Base-by-base conservation (phyloP, 2,113 vertebrate species). In the Chlamydotis undulata region DNA sequence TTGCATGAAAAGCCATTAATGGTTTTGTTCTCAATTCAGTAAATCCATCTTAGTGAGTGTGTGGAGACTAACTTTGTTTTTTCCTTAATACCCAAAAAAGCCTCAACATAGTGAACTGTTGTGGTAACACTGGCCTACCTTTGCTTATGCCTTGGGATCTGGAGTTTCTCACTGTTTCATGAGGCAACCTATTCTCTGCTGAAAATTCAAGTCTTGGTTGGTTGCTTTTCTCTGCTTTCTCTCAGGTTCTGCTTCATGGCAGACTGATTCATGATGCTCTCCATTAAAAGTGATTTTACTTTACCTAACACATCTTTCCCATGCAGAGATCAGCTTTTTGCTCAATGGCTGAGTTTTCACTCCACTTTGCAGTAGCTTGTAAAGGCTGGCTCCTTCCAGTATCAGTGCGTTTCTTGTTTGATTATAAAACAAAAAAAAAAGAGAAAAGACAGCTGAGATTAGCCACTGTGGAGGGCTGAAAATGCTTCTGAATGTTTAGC, bases 101-200 rank as follows among this genome's bases (percentile, higher is more conserved):
- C 86, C 37, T 86, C 80, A 95, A 14, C 70, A 75, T 11, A 89
- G 52, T 22, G 63, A 76, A 47, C 76, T 90, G 64, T 86, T 96
- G 90, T 95, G 92, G 79, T 91, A 70, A 96, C 91, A 59, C 67
- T 69, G 90, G 65, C 35, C 89, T 74, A 49, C 41, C 81, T 93
- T 68, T 83, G 60, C 83, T 89, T 87, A 61, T 84, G 45, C 74
- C 37, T 45, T 41, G 69, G 69, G 41, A 81, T 96, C 95, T 94
- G 95, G 96, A 87, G 76, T 95, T 92, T 91, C 53, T 96, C 94
- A 75, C 33, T 76, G 39, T 61, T 28, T 84, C 28, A 8, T 31
- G 60, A 95, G 60, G 57, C 39, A 75, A 16, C 39, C 31, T 89
- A 8, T 70, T 91, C 64, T 79, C 39, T 75, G 60, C 88, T 67